Conservation (phyloP, 1,140 invertebrate genomes). For the Physella acuta region DNA sequence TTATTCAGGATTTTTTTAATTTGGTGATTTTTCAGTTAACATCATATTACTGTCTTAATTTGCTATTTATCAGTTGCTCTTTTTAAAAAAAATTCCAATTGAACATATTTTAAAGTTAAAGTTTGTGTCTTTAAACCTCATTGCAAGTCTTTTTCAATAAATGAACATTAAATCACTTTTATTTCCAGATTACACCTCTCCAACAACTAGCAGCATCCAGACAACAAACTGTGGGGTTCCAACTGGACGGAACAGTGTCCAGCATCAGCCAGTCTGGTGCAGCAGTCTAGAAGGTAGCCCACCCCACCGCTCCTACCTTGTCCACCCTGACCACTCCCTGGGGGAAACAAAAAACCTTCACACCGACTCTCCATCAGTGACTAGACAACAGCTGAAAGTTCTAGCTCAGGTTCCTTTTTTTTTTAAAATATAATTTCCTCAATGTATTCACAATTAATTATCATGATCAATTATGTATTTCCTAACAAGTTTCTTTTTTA, state of each 20-base stretch:
- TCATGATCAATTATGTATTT: neutral
- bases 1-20: too few relatives aligned
- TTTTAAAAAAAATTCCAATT: too few relatives aligned
- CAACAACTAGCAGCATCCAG: constrained; percentile 16
- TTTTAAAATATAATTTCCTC: too few relatives aligned
- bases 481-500: too few relatives aligned
- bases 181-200: constrained; percentile 13
- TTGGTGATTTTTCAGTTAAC: too few relatives aligned
- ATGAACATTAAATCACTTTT: too few relatives aligned
- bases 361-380: neutral
- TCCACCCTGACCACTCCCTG: constrained; percentile 20
- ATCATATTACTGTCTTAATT: too few relatives aligned
- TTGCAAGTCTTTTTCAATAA: too few relatives aligned
- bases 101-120: too few relatives aligned
- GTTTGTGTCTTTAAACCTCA: too few relatives aligned
- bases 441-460: too few relatives aligned
- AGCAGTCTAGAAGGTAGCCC: neutral
- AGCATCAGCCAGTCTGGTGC: constrained; percentile 18
- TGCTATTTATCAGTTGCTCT: too few relatives aligned
- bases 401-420: constrained; percentile 14
- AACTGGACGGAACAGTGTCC: constrained; percentile 6
- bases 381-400: constrained; percentile 12
- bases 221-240: constrained; percentile 21
- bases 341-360: neutral
- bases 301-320: constrained; percentile 14